Conservation (phyloP, 2,797 vertebrate species). For the Cygnus olor region DNA sequence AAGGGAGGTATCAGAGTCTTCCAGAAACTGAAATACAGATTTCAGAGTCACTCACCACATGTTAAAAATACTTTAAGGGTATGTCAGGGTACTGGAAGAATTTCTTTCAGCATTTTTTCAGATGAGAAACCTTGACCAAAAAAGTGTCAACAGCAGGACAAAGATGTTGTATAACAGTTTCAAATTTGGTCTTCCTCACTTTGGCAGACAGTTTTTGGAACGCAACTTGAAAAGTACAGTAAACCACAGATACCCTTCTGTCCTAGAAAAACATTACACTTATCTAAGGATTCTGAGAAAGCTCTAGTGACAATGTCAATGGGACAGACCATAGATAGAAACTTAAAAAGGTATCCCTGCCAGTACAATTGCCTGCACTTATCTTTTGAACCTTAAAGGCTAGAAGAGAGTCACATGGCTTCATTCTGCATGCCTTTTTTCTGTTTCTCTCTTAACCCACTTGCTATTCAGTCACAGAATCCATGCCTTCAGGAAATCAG, state of each 20-base stretch:
- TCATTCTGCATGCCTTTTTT: neutral
- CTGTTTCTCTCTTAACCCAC: neutral
- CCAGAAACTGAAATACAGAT: slow-evolving; percentile 83
- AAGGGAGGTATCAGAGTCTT: slow-evolving; percentile 89
- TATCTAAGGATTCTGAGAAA: slow-evolving; percentile 63
- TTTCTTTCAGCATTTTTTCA: neutral
- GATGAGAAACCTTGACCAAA: neutral
- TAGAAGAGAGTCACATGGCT: slow-evolving; percentile 19
- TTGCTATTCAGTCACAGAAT: neutral
- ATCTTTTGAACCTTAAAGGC: slow-evolving; percentile 34
- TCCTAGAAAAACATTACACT: slow-evolving; percentile 33
- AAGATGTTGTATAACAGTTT: neutral
- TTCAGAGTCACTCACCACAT: slow-evolving; percentile 17
- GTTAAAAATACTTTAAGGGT: neutral
- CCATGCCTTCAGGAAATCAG: neutral
- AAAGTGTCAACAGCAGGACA: neutral
- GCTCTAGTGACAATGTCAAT: neutral
- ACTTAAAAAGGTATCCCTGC: slow-evolving; percentile 36
- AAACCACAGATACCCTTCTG: neutral
- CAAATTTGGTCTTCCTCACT: neutral
- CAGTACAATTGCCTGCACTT: neutral
- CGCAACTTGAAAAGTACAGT: neutral
- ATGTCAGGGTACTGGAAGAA: neutral
- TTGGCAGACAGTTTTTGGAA: neutral
- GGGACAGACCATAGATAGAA: slow-evolving; percentile 37